phyloP scores from a whole-genome alignment of 2,888 invertebrate species.

The Pecten maximus region DNA sequence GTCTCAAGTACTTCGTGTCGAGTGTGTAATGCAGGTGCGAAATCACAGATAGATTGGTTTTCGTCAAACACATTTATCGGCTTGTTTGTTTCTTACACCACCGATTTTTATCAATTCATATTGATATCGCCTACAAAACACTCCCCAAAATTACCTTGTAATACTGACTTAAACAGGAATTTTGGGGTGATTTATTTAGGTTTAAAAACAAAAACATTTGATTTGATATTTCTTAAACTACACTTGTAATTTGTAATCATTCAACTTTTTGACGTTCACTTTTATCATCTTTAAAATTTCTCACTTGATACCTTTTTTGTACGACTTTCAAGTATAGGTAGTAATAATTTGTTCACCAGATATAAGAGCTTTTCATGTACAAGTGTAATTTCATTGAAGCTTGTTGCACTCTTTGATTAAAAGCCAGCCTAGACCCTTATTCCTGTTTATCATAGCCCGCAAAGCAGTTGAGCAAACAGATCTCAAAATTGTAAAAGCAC shows the following conservation, averaged over 20 bases:
- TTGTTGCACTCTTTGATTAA: constrained; percentile 16
- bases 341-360: background rate
- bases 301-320: background rate
- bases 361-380: constrained; percentile 16
- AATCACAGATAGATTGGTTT: constrained; percentile 2
- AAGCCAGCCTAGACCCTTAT: background rate
- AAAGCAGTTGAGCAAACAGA: constrained; percentile 32
- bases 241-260: background rate
- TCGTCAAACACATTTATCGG: background rate
- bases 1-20: constrained; percentile 4
- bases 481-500: constrained; percentile 25
- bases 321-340: background rate
- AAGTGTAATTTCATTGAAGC: constrained; percentile 11
- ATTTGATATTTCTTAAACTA: background rate
- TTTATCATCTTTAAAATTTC: background rate
- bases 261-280: background rate
- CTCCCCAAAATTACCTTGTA: background rate
- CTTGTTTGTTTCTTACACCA: background rate
- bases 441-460: background rate
- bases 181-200: background rate
- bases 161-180: background rate
- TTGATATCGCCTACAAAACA: background rate
- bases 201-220: background rate
- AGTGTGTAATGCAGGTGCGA: constrained; percentile 10
- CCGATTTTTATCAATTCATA: background rate